A percentile compares a stretch with the other conserved stretches of the same genome.
phyloP scores from a whole-genome alignment of 1,140 invertebrate genomes.

The Frieseomelitta varia region DNA sequence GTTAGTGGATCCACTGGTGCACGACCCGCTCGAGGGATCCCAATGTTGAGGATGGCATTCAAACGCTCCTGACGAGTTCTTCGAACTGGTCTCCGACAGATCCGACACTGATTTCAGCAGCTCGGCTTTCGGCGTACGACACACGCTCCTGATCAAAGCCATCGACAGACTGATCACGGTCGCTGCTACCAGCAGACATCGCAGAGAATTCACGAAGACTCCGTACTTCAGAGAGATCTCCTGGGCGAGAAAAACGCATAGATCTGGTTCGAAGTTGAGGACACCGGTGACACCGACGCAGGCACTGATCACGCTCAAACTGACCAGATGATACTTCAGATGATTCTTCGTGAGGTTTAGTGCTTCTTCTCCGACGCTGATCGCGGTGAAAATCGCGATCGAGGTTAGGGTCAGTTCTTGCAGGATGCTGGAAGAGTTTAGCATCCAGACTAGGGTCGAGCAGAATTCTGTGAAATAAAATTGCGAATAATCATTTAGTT shows the following conservation, averaged over 20 bases:
- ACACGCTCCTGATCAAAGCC: slow-evolving; percentile 69
- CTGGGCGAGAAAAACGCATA: slow-evolving; percentile 81
- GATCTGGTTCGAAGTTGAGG: slow-evolving; percentile 76
- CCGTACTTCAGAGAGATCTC: slow-evolving; percentile 81
- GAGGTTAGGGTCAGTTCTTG: slow-evolving; percentile 83
- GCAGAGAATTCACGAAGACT: slow-evolving; percentile 81
- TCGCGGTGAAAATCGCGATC: slow-evolving; percentile 82
- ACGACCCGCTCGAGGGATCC: slow-evolving; percentile 77
- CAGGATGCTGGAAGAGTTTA: slow-evolving; percentile 82
- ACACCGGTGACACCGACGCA: slow-evolving; percentile 81
- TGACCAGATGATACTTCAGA: slow-evolving; percentile 83
- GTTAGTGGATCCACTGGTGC: slow-evolving; percentile 78
- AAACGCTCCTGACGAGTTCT: slow-evolving; percentile 76
- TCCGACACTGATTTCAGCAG: slow-evolving; percentile 76
- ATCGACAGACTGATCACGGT: slow-evolving; percentile 70
- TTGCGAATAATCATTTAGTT: not conserved
- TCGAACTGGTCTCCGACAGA: slow-evolving; percentile 77
- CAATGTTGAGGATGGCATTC: slow-evolving; percentile 76
- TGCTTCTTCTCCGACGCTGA: slow-evolving; percentile 74
- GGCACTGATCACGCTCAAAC: slow-evolving; percentile 81
- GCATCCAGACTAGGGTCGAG: slow-evolving; percentile 81
- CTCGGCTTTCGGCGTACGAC: slow-evolving; percentile 76
- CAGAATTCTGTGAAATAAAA: slow-evolving; percentile 75
- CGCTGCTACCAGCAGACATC: slow-evolving; percentile 75
- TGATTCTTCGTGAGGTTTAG: slow-evolving; percentile 82